A percentile compares a stretch with the other conserved stretches of the same genome.
Conservation (phyloP, 2,113 vertebrate genomes). For the Eudyptes chrysolophus region DNA sequence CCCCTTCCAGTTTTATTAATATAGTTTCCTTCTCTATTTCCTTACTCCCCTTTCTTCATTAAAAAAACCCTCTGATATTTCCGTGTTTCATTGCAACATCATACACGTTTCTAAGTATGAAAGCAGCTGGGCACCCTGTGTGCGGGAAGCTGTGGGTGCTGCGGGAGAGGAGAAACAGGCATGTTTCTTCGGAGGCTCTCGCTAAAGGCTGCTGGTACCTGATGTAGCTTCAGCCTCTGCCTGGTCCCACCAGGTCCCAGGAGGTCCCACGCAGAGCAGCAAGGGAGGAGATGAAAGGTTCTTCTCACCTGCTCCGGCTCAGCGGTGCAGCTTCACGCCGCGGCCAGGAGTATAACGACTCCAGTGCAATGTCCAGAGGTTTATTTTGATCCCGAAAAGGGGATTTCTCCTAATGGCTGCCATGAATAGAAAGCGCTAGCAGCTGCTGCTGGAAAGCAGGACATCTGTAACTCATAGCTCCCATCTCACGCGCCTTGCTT, state of each 20-base stretch:
- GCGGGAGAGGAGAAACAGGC: not conserved
- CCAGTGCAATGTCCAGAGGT: not conserved
- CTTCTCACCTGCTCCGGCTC: not conserved
- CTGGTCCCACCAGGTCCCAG: not conserved
- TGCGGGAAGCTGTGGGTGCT: not conserved
- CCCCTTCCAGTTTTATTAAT: not conserved
- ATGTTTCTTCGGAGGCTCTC: not conserved
- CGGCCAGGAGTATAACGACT: not conserved
- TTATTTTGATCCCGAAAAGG: not conserved
- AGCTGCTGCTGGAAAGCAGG: not conserved
- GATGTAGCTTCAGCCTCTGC: not conserved
- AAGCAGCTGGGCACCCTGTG: not conserved
- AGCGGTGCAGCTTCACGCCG: fast-evolving
- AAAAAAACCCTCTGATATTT: not conserved
- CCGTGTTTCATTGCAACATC: not conserved
- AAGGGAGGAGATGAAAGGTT: not conserved
- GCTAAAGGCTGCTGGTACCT: not conserved
- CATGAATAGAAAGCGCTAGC: not conserved
- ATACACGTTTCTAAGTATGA: not conserved
- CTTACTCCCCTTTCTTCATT: not conserved
- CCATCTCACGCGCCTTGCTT: not conserved
- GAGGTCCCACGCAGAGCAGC: not conserved
- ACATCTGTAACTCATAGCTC: not conserved
- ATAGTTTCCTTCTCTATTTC: not conserved
- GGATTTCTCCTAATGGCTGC: not conserved